Conservation (phyloP, 2,797 vertebrate species). For the Avahi laniger region DNA sequence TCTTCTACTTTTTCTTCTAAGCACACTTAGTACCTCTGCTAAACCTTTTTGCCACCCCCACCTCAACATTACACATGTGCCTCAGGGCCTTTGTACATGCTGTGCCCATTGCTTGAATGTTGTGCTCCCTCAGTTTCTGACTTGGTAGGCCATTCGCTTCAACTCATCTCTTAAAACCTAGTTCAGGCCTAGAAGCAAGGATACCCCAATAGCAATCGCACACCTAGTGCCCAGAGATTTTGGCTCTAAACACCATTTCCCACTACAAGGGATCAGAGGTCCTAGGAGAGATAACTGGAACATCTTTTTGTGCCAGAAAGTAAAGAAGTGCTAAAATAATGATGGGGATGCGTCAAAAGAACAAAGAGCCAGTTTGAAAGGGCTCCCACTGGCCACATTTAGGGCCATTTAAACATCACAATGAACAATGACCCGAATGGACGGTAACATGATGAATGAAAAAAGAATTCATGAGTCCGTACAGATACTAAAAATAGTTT, state of each 20-base stretch:
- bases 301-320: neutral
- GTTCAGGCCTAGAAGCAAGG: neutral
- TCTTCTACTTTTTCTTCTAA: neutral
- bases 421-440: neutral
- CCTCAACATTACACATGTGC: neutral
- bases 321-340: neutral
- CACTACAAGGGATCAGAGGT: neutral
- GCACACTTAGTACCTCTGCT: neutral
- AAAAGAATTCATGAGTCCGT: neutral
- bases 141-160: neutral
- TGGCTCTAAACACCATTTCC: neutral
- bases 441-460: neutral
- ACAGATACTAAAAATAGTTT: neutral
- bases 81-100: neutral
- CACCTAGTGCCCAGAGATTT: neutral
- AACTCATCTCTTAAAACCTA: neutral
- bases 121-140: accelerated
- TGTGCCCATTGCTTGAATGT: neutral
- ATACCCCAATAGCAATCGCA: accelerated
- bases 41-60: accelerated
- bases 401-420: neutral
- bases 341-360: neutral
- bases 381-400: neutral
- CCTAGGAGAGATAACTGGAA: neutral
- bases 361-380: neutral